Base-by-base conservation (phyloP, 2,888 invertebrate species). In the Euspilapteryx auroguttella region DNA sequence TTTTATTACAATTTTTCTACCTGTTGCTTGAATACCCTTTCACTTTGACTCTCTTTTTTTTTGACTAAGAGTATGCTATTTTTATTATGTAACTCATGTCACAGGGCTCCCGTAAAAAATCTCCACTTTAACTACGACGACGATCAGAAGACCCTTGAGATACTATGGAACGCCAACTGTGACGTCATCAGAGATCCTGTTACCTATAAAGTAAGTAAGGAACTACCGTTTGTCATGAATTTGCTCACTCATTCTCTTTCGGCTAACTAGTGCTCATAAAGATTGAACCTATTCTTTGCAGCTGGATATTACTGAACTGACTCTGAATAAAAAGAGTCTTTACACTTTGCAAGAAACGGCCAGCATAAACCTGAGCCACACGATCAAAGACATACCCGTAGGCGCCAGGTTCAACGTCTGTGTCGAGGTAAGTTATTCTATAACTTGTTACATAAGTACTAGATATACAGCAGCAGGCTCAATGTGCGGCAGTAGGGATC, bases 141-240 rank as follows among this genome's bases (percentile, higher is more conserved):
- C 12, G 41, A 46, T 4, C 56, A 47, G 12, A 42, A 45, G 1
- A 37, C 61, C 11, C 79, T 90, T 62, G 62, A 66, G 13, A 79
- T 91, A 1, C 58, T 75, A 10, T 91, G 91, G 90, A 76, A 79
- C 23, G 81, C 89, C 0, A 85, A 84, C 30, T 92, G 92, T 53
- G 73, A 77, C 28, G 54, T 58, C 8, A 41, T 68, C 10, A 42
- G 46, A 2, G 53, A 56, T 30, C 52, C 62, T 2, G 52, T 66
- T 20, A 76, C 77, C 4, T 89, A 87, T 41, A 78, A 78, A 47
- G 86, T 87, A 49, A 78, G 79, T 37, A 12, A 12, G 32, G 12
- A 10, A 14, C 17, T 20, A 20, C 8, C 24, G 26, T 17, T 8
- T 27, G 12, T 37, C 6, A 23, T 15, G 12, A 21, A 25, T 22